Evolutionary conservation across 2,888 invertebrate species (phyloP).

Genomic region (Agapetus fuscipes): DNA sequence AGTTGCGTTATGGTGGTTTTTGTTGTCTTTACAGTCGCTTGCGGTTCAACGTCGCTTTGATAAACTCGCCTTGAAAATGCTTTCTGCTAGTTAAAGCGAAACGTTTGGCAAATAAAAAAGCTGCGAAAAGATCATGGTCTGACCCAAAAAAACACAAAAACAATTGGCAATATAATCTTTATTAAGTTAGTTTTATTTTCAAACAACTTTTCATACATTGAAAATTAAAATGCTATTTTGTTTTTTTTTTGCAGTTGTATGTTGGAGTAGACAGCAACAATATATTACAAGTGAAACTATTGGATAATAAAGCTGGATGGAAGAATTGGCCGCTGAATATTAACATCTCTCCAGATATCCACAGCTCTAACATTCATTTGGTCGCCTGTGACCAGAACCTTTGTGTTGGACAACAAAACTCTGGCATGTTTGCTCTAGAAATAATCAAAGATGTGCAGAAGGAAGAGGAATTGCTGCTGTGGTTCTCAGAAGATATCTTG

Average conservation of each 20-base stretch:
- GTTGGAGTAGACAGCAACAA: neutral
- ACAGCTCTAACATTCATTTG: constrained; percentile 52
- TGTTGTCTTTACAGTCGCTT: no score
- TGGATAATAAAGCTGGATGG: constrained; percentile 5
- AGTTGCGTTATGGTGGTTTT: no score
- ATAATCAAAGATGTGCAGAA: constrained; percentile 34
- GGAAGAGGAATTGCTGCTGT: constrained; percentile 65
- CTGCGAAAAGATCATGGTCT: constrained; percentile 25
- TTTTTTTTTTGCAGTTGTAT: neutral
- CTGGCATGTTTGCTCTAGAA: constrained; percentile 6
- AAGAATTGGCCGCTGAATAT: constrained; percentile 31
- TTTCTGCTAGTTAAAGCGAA: no score
- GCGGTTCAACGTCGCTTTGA: no score
- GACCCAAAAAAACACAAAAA: neutral
- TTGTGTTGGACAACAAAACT: neutral
- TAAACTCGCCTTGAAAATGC: no score
- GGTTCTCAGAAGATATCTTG: constrained; percentile 73
- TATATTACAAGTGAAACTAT: neutral
- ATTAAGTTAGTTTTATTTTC: neutral
- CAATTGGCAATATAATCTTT: neutral
- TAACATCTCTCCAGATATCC: constrained; percentile 53
- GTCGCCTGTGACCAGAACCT: constrained; percentile 21
- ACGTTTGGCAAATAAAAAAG: no score
- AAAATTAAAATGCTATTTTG: neutral
- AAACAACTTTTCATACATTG: neutral